These are phyloP conservation scores for Gastracanthus pulcherrimus DNA, from an alignment of 2,888 invertebrate genomes.

Conservation along the genomic window DNA sequence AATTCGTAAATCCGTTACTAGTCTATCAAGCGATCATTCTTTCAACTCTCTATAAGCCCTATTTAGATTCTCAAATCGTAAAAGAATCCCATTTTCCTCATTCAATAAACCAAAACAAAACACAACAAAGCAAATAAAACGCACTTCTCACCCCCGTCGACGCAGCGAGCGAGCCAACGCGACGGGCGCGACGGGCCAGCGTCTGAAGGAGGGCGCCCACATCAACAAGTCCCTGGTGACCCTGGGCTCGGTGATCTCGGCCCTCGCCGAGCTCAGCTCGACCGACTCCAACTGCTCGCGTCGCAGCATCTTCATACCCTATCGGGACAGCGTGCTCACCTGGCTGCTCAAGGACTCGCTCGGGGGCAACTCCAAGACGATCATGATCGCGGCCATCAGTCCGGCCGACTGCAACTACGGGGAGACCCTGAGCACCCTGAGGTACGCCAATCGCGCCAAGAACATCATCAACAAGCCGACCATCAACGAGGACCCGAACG, in stretches of 20 bases:
- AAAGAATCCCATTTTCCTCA: too few relatives aligned
- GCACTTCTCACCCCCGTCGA: too few relatives aligned
- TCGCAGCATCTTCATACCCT: constrained; percentile 86
- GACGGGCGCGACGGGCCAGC: constrained; percentile 93
- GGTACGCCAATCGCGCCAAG: constrained; percentile 93
- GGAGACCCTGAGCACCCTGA: constrained; percentile 90
- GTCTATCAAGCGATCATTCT: too few relatives aligned
- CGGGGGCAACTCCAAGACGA: constrained; percentile 94
- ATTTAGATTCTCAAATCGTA: too few relatives aligned
- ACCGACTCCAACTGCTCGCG: constrained; percentile 76
- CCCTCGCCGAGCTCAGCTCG: constrained; percentile 84
- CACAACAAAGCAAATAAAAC: too few relatives aligned
- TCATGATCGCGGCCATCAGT: constrained; percentile 92
- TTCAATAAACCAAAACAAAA: too few relatives aligned
- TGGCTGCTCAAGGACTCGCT: constrained; percentile 93
- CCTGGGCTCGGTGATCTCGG: constrained; percentile 90
- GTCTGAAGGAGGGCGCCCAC: constrained; percentile 93
- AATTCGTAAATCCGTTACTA: too few relatives aligned
- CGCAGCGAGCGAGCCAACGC: constrained; percentile 92
- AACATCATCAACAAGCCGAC: constrained; percentile 95
- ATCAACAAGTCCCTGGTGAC: constrained; percentile 95
- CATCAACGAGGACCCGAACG: constrained; percentile 93
- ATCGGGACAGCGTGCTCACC: constrained; percentile 92
- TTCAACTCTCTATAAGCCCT: too few relatives aligned
- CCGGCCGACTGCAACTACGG: constrained; percentile 93